Percentiles rank a stretch among this genome's conserved stretches.
These are phyloP conservation scores for Penelope pileata DNA, from an alignment of 2,113 vertebrate genomes.

Conservation along the genomic window DNA sequence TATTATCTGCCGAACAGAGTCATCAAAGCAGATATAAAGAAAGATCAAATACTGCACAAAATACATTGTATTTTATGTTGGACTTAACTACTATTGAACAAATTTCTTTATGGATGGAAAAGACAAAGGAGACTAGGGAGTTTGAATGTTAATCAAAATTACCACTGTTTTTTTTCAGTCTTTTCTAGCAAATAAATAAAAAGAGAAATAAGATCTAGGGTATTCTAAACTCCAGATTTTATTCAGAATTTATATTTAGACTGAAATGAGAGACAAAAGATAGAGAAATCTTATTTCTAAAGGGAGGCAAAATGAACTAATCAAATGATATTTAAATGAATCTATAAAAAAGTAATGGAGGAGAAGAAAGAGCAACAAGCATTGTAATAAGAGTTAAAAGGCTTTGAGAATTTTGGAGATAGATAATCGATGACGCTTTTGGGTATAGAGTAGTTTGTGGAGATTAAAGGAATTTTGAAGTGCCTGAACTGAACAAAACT, in stretches of 20 bases:
- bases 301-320: not conserved
- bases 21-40: not conserved
- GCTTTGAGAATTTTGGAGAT: not conserved
- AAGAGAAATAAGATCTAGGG: not conserved
- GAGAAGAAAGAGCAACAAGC: not conserved
- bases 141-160: not conserved
- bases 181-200: not conserved
- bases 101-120: not conserved
- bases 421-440: not conserved
- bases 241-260: not conserved
- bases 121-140: fast-evolving
- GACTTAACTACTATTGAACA: not conserved
- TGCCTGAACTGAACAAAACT: not conserved
- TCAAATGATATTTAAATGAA: not conserved
- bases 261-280: not conserved
- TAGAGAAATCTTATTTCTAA: not conserved
- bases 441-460: not conserved
- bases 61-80: not conserved
- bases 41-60: not conserved
- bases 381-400: not conserved
- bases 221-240: not conserved
- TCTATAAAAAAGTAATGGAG: not conserved
- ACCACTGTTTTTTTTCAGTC: not conserved
- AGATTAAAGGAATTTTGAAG: conserved; percentile 25
- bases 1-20: not conserved